Evolutionary conservation across 2,113 vertebrate species (phyloP), one percentile per base, ranked within the genome.

Genomic region (human): DNA sequence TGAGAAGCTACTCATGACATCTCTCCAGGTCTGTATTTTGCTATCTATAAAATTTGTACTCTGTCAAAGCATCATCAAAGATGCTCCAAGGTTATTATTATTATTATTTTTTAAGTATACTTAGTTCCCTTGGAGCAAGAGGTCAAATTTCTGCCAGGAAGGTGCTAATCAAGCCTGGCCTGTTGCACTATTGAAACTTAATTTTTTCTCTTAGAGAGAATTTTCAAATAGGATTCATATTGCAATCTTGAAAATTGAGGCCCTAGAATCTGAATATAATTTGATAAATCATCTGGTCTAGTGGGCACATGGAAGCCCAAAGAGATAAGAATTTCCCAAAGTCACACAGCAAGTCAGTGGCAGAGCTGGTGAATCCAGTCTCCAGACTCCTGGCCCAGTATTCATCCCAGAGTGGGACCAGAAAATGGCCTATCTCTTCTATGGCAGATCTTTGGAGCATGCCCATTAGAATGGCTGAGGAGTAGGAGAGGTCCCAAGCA

Each of bases 191-290:
- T 32, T 55, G 43, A 79, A 96, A 61, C 70, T 38, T 14, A 13
- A 8, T 38, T 96, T 96, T 64, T 89, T 89, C 25, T 86, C 76
- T 83, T 89, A 90, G 66, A 96, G 35, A 88, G 4, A 52, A 48
- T 96, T 87, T 94, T 95, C 75, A 95, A 92, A 57, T 90, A 75
- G 30, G 55, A 92, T 96, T 86, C 79, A 86, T 94, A 96, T 32
- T 75, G n/a, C 13, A 93, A 48, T 94, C 43, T 94, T n/a, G 93
- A 93, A 97, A 96, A 25, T 32, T 8, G 18, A 93, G 40, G 30
- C 18, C 85, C 38, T 64, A 80, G 79, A 97, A 91, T 86, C 89
- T 52, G 75, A 95, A 85, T 43, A 55, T n/a, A 90, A 64, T 86
- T 93, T 86, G 55, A 64, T 78, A 82, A 50, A 80, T 95, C 48